These are phyloP conservation scores for Sympetrum striolatum DNA, from an alignment of 2,888 invertebrate species.

Conservation along the genomic window DNA sequence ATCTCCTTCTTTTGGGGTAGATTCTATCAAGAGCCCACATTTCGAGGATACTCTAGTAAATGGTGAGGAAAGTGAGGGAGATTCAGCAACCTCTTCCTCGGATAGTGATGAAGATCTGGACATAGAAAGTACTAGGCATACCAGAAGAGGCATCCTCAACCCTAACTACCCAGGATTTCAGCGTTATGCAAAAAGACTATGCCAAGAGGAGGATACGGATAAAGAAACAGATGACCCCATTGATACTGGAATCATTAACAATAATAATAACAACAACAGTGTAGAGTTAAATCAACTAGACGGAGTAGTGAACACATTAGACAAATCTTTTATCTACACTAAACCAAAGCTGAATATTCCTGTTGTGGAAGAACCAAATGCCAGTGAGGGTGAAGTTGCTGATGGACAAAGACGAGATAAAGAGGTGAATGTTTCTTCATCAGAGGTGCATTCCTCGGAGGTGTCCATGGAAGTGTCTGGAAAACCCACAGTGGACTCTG, in stretches of 20 bases:
- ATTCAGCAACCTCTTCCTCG: neutral
- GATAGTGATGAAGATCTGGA: neutral
- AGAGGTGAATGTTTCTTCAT: constrained; percentile 46
- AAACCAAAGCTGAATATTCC: constrained; percentile 64
- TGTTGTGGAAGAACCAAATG: neutral
- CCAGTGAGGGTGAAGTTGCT: neutral
- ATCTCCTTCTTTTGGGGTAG: neutral
- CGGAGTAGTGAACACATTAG: constrained; percentile 59
- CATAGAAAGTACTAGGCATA: neutral
- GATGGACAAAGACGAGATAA: constrained; percentile 44
- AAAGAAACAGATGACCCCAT: constrained; percentile 61
- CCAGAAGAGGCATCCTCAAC: constrained; percentile 71
- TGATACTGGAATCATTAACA: constrained; percentile 60
- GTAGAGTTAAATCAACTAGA: constrained; percentile 61
- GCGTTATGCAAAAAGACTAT: constrained; percentile 77
- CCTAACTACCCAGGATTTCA: constrained; percentile 87
- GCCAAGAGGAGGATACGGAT: constrained; percentile 59
- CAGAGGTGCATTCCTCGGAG: neutral
- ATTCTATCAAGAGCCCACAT: neutral
- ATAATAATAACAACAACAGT: constrained; percentile 52
- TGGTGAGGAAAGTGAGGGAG: neutral
- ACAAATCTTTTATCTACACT: constrained; percentile 65
- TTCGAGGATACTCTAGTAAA: neutral
- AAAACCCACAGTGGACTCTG: neutral
- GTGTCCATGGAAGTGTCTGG: neutral